Conservation (phyloP, 23 tunicate genomes). For the Corella eumyota region DNA sequence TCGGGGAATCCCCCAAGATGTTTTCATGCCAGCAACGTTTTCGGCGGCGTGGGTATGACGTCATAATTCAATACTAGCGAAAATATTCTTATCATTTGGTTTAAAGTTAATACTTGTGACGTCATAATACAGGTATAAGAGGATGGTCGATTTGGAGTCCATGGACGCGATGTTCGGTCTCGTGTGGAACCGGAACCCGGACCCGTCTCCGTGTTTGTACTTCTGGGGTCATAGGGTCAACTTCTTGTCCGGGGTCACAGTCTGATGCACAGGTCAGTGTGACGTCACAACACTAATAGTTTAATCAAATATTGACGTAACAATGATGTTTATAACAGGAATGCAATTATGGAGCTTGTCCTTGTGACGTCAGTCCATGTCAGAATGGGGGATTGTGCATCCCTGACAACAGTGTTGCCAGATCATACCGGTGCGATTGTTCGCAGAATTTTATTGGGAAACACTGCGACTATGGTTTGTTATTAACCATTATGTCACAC, state of each 20-base stretch:
- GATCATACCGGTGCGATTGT: slow-evolving; percentile 72
- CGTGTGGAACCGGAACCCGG: slow-evolving; percentile 60
- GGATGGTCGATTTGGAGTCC: slow-evolving; percentile 78
- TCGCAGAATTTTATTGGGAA: slow-evolving; percentile 56
- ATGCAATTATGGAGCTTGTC: slow-evolving; percentile 49
- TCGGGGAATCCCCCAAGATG: neutral
- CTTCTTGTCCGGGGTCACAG: slow-evolving; percentile 36
- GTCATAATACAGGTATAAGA: slow-evolving; percentile 24
- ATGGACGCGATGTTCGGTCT: slow-evolving; percentile 56
- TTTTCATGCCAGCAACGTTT: neutral
- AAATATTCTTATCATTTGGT: neutral
- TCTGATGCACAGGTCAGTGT: slow-evolving; percentile 31
- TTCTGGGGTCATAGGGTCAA: slow-evolving; percentile 27
- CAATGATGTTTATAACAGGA: slow-evolving; percentile 21
- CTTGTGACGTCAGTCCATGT: slow-evolving; percentile 72
- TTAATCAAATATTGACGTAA: neutral
- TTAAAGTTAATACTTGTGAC: neutral
- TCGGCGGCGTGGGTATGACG: neutral
- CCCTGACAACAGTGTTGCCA: slow-evolving; percentile 10
- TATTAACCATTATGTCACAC: slow-evolving; percentile 1
- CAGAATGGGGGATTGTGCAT: slow-evolving; percentile 62
- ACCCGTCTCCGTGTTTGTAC: slow-evolving; percentile 57
- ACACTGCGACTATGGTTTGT: slow-evolving; percentile 63
- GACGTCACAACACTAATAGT: neutral
- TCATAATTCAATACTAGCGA: neutral